phyloP scores from a whole-genome alignment of 2,888 invertebrate genomes.

The Lomographa bimaculata region DNA sequence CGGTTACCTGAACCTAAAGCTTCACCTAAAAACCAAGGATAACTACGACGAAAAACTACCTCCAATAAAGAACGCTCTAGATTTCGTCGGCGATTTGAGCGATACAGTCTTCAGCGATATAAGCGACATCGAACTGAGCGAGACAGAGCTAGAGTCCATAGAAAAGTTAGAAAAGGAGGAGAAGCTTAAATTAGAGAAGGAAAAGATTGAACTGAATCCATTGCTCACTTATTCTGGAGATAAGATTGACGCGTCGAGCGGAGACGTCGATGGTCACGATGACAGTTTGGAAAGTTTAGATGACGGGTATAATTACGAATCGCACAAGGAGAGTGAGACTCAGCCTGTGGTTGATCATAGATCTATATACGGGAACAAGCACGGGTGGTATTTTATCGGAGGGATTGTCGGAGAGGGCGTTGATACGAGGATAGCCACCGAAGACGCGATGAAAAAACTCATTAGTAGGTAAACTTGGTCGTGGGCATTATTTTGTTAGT shows the following conservation, averaged over 20 bases:
- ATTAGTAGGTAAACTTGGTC: slow-evolving; percentile 89
- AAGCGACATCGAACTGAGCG: slow-evolving; percentile 86
- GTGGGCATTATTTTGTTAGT: slow-evolving; percentile 46
- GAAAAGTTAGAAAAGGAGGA: slow-evolving; percentile 79
- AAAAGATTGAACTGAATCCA: slow-evolving; percentile 70
- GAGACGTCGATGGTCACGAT: slow-evolving; percentile 49
- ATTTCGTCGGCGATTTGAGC: slow-evolving; percentile 85
- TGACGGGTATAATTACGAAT: slow-evolving; percentile 69
- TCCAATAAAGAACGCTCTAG: slow-evolving; percentile 82
- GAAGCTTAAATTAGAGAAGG: slow-evolving; percentile 48
- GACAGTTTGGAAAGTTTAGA: slow-evolving; percentile 58
- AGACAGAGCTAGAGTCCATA: slow-evolving; percentile 84
- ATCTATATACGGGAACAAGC: slow-evolving; percentile 85
- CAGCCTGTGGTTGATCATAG: slow-evolving; percentile 85
- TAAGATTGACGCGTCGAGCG: slow-evolving; percentile 46
- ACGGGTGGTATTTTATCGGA: slow-evolving; percentile 94
- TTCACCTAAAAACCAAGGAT: slow-evolving; percentile 89
- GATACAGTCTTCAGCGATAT: slow-evolving; percentile 86
- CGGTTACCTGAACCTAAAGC: slow-evolving; percentile 94
- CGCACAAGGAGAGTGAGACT: slow-evolving; percentile 79
- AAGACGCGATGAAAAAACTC: slow-evolving; percentile 89
- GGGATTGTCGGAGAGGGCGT: slow-evolving; percentile 89
- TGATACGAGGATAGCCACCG: slow-evolving; percentile 86
- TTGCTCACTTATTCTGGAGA: slow-evolving; percentile 65
- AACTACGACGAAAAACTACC: slow-evolving; percentile 64